A percentile compares a stretch with the other conserved stretches of the same genome.
Conservation (phyloP, 2,797 vertebrate genomes). For the Apogon talboti region DNA sequence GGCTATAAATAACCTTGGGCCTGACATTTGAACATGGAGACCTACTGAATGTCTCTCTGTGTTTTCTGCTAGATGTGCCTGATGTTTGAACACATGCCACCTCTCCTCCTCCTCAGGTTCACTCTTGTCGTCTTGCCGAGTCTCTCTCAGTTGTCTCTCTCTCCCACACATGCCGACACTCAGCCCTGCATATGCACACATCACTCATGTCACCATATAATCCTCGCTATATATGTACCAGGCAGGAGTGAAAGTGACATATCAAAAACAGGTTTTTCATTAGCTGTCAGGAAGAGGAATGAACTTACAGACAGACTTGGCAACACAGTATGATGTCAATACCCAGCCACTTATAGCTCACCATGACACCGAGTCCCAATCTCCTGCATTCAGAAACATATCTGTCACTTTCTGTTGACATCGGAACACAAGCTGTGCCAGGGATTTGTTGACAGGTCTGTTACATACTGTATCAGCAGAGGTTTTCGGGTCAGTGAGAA, state of each 20-base stretch:
- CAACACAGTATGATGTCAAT: constrained; percentile 66
- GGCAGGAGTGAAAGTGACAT: constrained; percentile 61
- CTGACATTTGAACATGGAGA: constrained; percentile 81
- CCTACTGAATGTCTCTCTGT: constrained; percentile 67
- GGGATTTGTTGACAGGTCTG: constrained; percentile 52
- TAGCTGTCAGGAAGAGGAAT: constrained; percentile 71
- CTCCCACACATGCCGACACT: constrained; percentile 40
- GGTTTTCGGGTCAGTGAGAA: constrained; percentile 20
- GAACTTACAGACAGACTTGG: constrained; percentile 56
- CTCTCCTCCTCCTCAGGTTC: constrained; percentile 25
- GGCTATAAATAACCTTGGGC: constrained; percentile 80
- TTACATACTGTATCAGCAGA: constrained; percentile 27
- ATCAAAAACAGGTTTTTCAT: constrained; percentile 71
- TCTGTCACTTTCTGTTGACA: constrained; percentile 64
- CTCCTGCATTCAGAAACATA: constrained; percentile 57
- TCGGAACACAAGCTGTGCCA: constrained; percentile 44
- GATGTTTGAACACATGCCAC: constrained; percentile 76
- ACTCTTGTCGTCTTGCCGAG: constrained; percentile 14
- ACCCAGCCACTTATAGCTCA: constrained; percentile 61
- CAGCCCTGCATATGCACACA: constrained; percentile 20
- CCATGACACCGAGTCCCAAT: constrained; percentile 63
- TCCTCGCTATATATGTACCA: constrained; percentile 56
- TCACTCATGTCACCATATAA: constrained; percentile 55
- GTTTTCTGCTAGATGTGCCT: constrained; percentile 64
- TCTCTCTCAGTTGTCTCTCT: constrained; percentile 39